Percentiles rank a stretch among this genome's conserved stretches.
These are phyloP conservation scores for Tenualosa ilisha DNA, from an alignment of 2,797 vertebrate genomes.

Conservation along the genomic window DNA sequence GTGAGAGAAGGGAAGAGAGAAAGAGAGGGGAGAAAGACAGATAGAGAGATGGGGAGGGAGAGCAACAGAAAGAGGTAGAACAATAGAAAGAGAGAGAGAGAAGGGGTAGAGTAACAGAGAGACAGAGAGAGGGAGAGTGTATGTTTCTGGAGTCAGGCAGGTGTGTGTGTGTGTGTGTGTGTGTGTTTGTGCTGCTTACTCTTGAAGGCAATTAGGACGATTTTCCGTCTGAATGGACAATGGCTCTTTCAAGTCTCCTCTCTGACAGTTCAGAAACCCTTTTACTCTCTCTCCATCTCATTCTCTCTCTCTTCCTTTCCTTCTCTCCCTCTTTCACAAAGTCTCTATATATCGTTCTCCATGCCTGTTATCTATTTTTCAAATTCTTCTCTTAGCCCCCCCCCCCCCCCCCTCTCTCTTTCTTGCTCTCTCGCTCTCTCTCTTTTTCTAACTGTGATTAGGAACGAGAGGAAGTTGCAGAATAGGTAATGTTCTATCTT, in stretches of 20 bases:
- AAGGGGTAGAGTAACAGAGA: too few relatives aligned
- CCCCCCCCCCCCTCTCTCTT: not conserved
- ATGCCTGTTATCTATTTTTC: not conserved
- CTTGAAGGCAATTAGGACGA: not conserved
- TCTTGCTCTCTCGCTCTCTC: not conserved
- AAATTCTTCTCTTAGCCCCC: not conserved
- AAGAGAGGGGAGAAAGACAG: too few relatives aligned
- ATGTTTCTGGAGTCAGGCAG: too few relatives aligned
- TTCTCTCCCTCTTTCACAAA: not conserved
- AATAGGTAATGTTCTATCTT: too few relatives aligned
- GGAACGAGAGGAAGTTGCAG: too few relatives aligned
- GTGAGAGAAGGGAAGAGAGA: too few relatives aligned
- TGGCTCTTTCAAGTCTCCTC: not conserved
- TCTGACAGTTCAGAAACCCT: not conserved
- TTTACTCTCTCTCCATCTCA: not conserved
- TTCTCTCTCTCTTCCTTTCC: not conserved
- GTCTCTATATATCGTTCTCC: not conserved
- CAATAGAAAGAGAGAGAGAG: too few relatives aligned
- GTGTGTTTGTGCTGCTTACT: too few relatives aligned
- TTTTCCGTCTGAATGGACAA: not conserved
- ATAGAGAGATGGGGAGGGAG: too few relatives aligned
- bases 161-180: too few relatives aligned
- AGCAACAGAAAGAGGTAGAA: too few relatives aligned
- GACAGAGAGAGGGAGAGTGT: too few relatives aligned
- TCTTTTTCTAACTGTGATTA: not conserved